These are phyloP conservation scores for Doryteuthis pealeii DNA, from an alignment of 1,140 invertebrate species.

Conservation along the genomic window DNA sequence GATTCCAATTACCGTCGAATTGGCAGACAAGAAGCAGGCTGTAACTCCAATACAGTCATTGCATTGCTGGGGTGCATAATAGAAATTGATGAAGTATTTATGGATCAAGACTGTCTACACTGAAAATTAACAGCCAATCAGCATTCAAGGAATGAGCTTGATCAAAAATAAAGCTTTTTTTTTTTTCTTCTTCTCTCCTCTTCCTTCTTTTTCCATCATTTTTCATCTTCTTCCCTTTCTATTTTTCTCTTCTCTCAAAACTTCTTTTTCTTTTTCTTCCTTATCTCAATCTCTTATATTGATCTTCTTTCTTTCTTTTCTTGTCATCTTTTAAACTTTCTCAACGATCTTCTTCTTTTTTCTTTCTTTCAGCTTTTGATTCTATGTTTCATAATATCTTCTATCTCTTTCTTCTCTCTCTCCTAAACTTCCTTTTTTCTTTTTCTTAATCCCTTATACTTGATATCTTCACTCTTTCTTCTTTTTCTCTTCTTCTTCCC, in stretches of 20 bases:
- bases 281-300: not conserved
- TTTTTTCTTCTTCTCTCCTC: not conserved
- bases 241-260: not conserved
- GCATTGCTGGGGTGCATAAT: no score
- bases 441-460: no score
- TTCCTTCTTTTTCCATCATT: not conserved
- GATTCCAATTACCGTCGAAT: no score
- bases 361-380: not conserved
- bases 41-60: no score
- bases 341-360: not conserved
- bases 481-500: not conserved
- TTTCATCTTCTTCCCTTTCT: not conserved
- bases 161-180: no score
- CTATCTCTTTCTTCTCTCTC: conserved; percentile 17
- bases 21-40: no score
- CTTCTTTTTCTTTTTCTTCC: not conserved
- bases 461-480: no score
- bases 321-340: not conserved
- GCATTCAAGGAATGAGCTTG: no score
- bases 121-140: no score
- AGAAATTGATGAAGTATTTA: no score
- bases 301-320: not conserved
- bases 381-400: conserved; percentile 16
- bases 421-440: conserved; percentile 14
- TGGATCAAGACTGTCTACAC: no score